These are phyloP conservation scores for Heliconius charithonia DNA, from an alignment of 2,888 invertebrate species.

Conservation along the genomic window DNA sequence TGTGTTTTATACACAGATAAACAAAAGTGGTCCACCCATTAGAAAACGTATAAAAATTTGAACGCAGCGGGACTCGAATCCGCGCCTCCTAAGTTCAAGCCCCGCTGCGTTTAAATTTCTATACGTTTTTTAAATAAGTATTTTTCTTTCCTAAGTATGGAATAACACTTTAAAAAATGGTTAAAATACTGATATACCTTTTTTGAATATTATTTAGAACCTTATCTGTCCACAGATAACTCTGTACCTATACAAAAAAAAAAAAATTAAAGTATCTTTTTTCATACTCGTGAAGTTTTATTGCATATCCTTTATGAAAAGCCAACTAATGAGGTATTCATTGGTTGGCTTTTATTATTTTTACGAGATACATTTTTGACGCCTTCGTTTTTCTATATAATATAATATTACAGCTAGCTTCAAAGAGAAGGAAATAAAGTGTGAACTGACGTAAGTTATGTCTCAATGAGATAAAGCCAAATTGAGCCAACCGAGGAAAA, in stretches of 20 bases:
- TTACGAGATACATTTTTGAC: conserved; percentile 13
- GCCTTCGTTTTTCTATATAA: conserved; percentile 20
- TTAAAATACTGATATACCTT: too few species aligned
- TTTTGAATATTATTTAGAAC: not conserved
- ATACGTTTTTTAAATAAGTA: too few species aligned
- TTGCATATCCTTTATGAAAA: conserved; percentile 2
- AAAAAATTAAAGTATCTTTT: not conserved
- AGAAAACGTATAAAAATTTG: too few species aligned
- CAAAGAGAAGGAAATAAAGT: conserved; percentile 37
- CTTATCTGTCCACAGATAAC: not conserved
- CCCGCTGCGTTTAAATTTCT: too few species aligned
- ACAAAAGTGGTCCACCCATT: not conserved
- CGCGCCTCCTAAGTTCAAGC: too few species aligned
- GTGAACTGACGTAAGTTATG: conserved; percentile 41
- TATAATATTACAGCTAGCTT: conserved; percentile 33
- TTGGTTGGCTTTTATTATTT: not conserved
- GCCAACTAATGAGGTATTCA: too few species aligned
- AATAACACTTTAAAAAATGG: too few species aligned
- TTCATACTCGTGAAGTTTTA: not conserved
- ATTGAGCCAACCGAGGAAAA: conserved; percentile 38
- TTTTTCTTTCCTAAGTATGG: too few species aligned
- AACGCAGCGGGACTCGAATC: too few species aligned
- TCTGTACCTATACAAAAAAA: not conserved
- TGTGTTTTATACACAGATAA: too few species aligned
- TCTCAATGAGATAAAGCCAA: conserved; percentile 41